Conservation (phyloP, 2,113 vertebrate genomes). For the Barbus barbus region DNA sequence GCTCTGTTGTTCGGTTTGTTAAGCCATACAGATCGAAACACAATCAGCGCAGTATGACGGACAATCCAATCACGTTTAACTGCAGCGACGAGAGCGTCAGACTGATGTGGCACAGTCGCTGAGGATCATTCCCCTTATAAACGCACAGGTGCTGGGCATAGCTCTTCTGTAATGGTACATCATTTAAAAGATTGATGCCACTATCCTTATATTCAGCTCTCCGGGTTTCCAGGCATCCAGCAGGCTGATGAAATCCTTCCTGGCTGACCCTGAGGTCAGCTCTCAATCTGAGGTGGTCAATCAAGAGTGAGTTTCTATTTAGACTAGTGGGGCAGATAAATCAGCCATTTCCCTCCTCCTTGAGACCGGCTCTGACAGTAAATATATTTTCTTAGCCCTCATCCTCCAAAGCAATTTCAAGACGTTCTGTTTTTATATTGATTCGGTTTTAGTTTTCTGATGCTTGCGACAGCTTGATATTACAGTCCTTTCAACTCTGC, state of each 20-base stretch:
- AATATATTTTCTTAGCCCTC: slow-evolving; percentile 39
- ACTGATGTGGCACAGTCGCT: not conserved
- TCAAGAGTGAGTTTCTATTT: slow-evolving; percentile 72
- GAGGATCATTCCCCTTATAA: slow-evolving; percentile 45
- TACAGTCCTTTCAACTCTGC: not conserved
- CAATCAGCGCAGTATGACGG: slow-evolving; percentile 30
- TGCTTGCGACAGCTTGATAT: slow-evolving; percentile 38
- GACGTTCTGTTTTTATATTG: slow-evolving; percentile 41
- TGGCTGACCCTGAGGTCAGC: slow-evolving; percentile 69
- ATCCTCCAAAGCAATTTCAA: slow-evolving; percentile 32
- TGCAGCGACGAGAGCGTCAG: not conserved
- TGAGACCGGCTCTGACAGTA: slow-evolving; percentile 17
- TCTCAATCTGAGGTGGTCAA: slow-evolving; percentile 76
- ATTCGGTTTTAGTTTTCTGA: slow-evolving; percentile 20
- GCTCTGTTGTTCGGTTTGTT: not conserved
- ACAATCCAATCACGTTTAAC: slow-evolving; percentile 22
- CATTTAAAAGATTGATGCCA: slow-evolving; percentile 68
- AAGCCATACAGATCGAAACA: not conserved
- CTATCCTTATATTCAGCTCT: slow-evolving; percentile 49
- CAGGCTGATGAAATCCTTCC: slow-evolving; percentile 70
- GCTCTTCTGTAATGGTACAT: slow-evolving; percentile 58
- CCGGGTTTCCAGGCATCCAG: slow-evolving; percentile 52
- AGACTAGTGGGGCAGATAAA: slow-evolving; percentile 67
- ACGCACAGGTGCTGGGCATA: slow-evolving; percentile 39
- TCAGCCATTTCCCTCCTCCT: slow-evolving; percentile 52